Percentiles rank a stretch among this genome's conserved stretches.
Evolutionary conservation across 2,113 vertebrate genomes (phyloP).

Genomic region (Forbesichthys agassizii): DNA sequence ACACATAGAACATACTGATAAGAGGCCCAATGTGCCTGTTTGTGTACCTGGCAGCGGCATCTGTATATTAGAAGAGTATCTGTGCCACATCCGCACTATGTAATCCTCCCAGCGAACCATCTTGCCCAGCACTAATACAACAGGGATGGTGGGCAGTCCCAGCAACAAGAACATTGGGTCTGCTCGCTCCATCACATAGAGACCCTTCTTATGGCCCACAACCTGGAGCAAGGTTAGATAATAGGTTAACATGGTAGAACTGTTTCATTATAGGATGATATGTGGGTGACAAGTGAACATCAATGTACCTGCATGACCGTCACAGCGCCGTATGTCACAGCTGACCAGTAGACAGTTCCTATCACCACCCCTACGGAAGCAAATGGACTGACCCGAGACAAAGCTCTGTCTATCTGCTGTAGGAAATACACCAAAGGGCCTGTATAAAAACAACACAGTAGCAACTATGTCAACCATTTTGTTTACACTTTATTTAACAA

Average conservation of each 20-base stretch:
- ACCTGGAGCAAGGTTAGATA: slow-evolving; percentile 61
- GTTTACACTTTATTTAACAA: too few relatives aligned
- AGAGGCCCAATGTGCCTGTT: neutral
- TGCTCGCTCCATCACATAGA: slow-evolving; percentile 77
- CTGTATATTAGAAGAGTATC: slow-evolving; percentile 58
- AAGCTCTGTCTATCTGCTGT: slow-evolving; percentile 71
- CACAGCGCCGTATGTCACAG: slow-evolving; percentile 80
- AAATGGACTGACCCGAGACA: slow-evolving; percentile 76
- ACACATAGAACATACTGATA: neutral
- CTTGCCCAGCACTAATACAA: slow-evolving; percentile 77
- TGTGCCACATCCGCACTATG: slow-evolving; percentile 75
- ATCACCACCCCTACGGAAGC: slow-evolving; percentile 75
- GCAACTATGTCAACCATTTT: too few relatives aligned
- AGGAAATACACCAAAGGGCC: slow-evolving; percentile 78
- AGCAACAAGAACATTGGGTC: slow-evolving; percentile 79
- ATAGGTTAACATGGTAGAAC: neutral
- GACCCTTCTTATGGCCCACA: slow-evolving; percentile 79
- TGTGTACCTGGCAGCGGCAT: slow-evolving; percentile 53
- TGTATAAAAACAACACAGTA: slow-evolving; percentile 28
- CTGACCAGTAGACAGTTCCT: slow-evolving; percentile 79
- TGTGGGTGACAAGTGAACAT: neutral
- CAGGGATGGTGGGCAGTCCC: slow-evolving; percentile 78
- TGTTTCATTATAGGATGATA: too few relatives aligned
- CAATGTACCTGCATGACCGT: slow-evolving; percentile 80
- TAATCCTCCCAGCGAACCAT: slow-evolving; percentile 83